These are phyloP conservation scores for Sander vitreus DNA, from an alignment of 2,113 vertebrate species.

Conservation along the genomic window DNA sequence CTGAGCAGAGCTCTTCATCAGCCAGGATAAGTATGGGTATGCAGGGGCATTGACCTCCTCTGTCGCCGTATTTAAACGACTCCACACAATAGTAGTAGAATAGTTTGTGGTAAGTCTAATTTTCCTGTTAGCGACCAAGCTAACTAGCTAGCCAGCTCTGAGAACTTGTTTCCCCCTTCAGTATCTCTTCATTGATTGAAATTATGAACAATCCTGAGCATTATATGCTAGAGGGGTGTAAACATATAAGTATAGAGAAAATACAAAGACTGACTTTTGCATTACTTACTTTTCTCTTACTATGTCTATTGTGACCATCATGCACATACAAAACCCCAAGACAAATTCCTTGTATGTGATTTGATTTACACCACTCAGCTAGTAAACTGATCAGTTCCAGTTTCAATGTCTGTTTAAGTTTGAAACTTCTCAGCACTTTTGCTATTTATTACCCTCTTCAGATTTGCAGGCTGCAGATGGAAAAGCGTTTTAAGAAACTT, in stretches of 20 bases:
- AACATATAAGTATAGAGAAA: not conserved
- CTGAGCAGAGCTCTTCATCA: not conserved
- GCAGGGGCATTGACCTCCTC: not conserved
- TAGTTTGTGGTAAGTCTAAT: not conserved
- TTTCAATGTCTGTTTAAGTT: not conserved
- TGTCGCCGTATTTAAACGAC: not conserved
- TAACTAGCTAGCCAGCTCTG: not conserved
- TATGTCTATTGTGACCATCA: not conserved
- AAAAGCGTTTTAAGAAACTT: slow-evolving; percentile 7
- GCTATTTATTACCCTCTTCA: not conserved
- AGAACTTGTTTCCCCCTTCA: not conserved
- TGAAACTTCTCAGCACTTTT: not conserved
- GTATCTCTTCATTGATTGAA: not conserved
- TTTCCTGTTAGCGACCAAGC: not conserved
- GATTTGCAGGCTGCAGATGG: slow-evolving; percentile 11
- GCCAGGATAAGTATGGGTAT: not conserved
- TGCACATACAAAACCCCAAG: not conserved
- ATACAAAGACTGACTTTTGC: not conserved
- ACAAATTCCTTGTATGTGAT: not conserved
- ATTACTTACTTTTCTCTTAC: no score
- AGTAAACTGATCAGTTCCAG: not conserved
- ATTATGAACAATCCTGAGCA: not conserved
- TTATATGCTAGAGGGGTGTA: not conserved
- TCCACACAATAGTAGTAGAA: not conserved
- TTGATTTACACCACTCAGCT: not conserved